These are phyloP conservation scores for Typhlomys cinereus DNA, from an alignment of 2,113 vertebrate genomes.

Conservation along the genomic window DNA sequence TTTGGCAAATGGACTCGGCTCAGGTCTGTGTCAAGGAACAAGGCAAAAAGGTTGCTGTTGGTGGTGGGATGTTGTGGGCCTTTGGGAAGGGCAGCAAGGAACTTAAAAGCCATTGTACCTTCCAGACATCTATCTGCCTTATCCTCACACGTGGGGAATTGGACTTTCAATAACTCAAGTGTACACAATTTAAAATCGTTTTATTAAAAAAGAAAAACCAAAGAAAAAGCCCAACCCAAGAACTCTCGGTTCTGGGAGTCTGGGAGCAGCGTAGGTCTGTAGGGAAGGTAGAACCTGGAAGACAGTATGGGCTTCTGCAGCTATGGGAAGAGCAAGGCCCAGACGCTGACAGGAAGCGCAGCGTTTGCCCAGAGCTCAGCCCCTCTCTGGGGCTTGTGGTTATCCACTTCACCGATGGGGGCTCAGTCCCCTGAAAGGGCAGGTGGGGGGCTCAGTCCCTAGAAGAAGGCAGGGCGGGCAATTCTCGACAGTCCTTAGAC, in stretches of 20 bases:
- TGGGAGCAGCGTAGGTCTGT: constrained; percentile 70
- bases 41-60: not conserved
- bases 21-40: not conserved
- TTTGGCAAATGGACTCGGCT: not conserved
- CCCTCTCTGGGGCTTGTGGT: not conserved
- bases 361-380: not conserved
- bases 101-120: not conserved
- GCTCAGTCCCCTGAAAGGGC: not conserved
- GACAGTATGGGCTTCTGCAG: not conserved
- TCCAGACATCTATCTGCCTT: not conserved
- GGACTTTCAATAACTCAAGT: not conserved
- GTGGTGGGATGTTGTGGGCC: not conserved
- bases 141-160: not conserved
- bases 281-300: constrained; percentile 61
- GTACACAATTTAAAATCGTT: constrained; percentile 45
- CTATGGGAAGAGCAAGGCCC: not conserved
- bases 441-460: not conserved
- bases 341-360: not conserved
- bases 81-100: not conserved
- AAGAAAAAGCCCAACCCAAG: constrained; percentile 61
- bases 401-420: not conserved
- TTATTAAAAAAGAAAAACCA: constrained; percentile 64
- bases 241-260: constrained; percentile 57
- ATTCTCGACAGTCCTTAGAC: not conserved
- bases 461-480: not conserved